phyloP scores from a whole-genome alignment of 1,140 invertebrate species.

The Megalopta genalis region DNA sequence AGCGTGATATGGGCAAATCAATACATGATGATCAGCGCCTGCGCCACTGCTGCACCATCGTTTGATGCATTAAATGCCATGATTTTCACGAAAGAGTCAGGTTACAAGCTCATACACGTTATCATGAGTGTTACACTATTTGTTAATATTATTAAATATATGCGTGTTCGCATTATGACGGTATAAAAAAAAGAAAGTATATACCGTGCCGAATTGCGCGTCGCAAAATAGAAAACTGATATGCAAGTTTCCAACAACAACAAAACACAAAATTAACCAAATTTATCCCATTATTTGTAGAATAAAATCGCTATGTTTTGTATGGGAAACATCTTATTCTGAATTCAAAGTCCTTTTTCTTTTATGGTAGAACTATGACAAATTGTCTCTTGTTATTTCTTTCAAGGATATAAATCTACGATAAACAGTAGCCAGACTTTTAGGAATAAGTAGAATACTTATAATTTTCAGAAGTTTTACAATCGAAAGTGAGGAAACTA shows the following conservation, averaged over 20 bases:
- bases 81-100: slow-evolving; percentile 61
- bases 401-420: slow-evolving; percentile 38
- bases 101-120: slow-evolving; percentile 65
- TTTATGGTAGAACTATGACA: slow-evolving; percentile 48
- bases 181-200: slow-evolving; percentile 46
- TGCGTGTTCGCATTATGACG: slow-evolving; percentile 58
- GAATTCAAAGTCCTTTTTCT: slow-evolving; percentile 59
- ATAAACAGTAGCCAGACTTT: slow-evolving; percentile 47
- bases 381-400: slow-evolving; percentile 55
- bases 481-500: slow-evolving; percentile 62
- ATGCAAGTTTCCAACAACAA: slow-evolving; percentile 64
- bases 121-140: slow-evolving; percentile 73
- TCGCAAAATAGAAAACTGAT: slow-evolving; percentile 63
- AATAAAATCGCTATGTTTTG: slow-evolving; percentile 81
- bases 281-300: slow-evolving; percentile 79
- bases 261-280: slow-evolving; percentile 63
- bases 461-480: slow-evolving; percentile 62
- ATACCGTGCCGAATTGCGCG: slow-evolving; percentile 56
- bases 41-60: slow-evolving; percentile 61
- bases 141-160: slow-evolving; percentile 70
- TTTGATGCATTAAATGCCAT: slow-evolving; percentile 58
- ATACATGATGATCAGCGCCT: slow-evolving; percentile 51
- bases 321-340: slow-evolving; percentile 74
- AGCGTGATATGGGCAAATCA: slow-evolving; percentile 62
- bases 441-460: slow-evolving; percentile 61